Conservation (phyloP, 2,888 invertebrate species). For the Pterostichus niger region DNA sequence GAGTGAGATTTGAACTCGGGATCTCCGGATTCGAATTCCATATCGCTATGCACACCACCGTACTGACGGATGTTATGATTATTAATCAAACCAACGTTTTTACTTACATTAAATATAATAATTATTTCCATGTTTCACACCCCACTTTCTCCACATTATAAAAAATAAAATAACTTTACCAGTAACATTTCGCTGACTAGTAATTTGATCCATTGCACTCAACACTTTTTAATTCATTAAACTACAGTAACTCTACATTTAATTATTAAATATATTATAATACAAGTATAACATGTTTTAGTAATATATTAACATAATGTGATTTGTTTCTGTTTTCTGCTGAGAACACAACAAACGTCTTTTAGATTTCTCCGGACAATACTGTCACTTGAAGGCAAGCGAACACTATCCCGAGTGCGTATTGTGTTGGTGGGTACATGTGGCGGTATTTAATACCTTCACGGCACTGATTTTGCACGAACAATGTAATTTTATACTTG, state of each 20-base stretch:
- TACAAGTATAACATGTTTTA: too few species aligned
- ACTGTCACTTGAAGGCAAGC: conserved; percentile 26
- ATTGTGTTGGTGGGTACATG: not conserved
- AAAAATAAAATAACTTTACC: not conserved
- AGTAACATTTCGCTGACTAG: not conserved
- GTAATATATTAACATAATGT: too few species aligned
- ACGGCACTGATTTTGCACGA: conserved; percentile 41
- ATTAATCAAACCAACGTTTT: too few species aligned
- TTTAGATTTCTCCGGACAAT: conserved; percentile 15
- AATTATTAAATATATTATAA: too few species aligned
- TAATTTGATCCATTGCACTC: not conserved
- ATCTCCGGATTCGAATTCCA: too few species aligned
- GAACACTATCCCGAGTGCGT: not conserved
- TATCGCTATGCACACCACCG: too few species aligned
- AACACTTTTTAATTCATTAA: not conserved
- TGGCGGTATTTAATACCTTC: conserved; percentile 24
- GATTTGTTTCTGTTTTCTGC: not conserved
- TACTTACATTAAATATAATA: too few species aligned
- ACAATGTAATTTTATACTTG: conserved; percentile 31
- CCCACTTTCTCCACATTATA: too few species aligned
- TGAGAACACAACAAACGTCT: not conserved
- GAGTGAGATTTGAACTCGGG: too few species aligned
- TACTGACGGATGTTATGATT: too few species aligned
- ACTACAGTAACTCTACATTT: too few species aligned
- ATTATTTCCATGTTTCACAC: too few species aligned